Evolutionary conservation across 2,113 vertebrate species (phyloP).

Genomic region (Hydropotes inermis): DNA sequence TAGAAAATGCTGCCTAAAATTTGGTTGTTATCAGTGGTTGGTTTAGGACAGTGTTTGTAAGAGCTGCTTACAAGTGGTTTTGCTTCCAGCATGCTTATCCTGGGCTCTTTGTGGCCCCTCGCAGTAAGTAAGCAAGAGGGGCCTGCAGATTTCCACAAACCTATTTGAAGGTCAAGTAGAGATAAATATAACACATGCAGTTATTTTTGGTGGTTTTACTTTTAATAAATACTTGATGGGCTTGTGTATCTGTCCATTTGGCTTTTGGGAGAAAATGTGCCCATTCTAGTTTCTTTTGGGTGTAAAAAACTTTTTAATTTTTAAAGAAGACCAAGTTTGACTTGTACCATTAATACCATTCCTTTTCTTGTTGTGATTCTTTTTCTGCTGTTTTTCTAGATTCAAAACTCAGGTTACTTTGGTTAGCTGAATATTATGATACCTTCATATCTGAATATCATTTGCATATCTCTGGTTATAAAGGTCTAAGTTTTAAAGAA

Average conservation of each 20-base stretch:
- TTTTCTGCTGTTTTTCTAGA: background rate
- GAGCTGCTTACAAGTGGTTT: constrained; percentile 53
- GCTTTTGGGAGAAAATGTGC: background rate
- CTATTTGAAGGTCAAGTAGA: constrained; percentile 1
- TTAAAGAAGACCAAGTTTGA: constrained; percentile 10
- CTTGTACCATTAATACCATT: background rate
- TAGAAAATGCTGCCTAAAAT: constrained; percentile 28
- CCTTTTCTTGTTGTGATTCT: background rate
- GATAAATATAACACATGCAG: background rate
- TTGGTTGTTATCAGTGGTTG: constrained; percentile 22
- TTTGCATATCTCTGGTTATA: background rate
- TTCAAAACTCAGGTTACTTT: constrained; percentile 39
- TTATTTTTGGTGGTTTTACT: background rate
- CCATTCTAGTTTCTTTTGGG: background rate
- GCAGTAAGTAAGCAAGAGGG: background rate
- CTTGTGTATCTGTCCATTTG: background rate
- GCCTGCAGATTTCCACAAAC: background rate
- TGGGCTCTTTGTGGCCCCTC: background rate
- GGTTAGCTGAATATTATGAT: background rate
- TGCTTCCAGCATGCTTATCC: background rate
- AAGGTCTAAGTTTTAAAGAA: background rate
- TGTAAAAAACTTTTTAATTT: background rate
- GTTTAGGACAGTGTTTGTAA: constrained; percentile 24
- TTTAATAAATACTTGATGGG: background rate
- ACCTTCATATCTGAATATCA: background rate